Evolutionary conservation across 30 jellyfish, hydroid and myxozoan genomes (phyloP).

Genomic region (Aurelia aurita): DNA sequence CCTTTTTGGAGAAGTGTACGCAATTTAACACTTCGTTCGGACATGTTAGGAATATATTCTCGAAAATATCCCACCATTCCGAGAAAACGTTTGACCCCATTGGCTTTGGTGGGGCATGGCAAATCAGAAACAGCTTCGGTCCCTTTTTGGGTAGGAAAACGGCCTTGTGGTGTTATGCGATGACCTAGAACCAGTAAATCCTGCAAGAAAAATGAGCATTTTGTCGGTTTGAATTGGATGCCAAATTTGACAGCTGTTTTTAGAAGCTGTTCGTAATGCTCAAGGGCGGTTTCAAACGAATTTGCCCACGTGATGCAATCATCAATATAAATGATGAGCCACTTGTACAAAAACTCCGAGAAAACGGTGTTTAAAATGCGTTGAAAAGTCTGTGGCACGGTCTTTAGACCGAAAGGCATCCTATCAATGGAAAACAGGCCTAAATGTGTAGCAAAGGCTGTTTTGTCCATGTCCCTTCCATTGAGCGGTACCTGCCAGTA

Average conservation of each 20-base stretch:
- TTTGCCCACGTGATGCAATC: slow-evolving; percentile 30
- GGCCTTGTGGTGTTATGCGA: slow-evolving; percentile 33
- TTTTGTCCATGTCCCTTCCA: not conserved
- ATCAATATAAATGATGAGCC: slow-evolving; percentile 38
- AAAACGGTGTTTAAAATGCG: slow-evolving; percentile 35
- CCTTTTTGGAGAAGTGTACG: slow-evolving; percentile 2
- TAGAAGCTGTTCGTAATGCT: slow-evolving; percentile 7
- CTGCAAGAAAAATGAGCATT: slow-evolving; percentile 2
- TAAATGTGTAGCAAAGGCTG: slow-evolving; percentile 21
- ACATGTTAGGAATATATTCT: slow-evolving; percentile 9
- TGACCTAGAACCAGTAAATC: slow-evolving; percentile 30
- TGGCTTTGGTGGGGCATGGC: not conserved
- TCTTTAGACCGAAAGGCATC: slow-evolving; percentile 21
- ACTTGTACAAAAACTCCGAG: slow-evolving; percentile 21
- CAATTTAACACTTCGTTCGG: not conserved
- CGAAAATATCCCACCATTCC: slow-evolving; percentile 29
- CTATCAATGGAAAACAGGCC: not conserved
- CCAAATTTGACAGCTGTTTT: slow-evolving; percentile 22
- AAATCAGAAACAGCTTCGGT: slow-evolving; percentile 3
- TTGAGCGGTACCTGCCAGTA: slow-evolving; percentile 41
- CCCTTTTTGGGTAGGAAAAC: slow-evolving; percentile 6
- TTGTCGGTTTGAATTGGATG: slow-evolving; percentile 37
- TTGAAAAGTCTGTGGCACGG: slow-evolving; percentile 13
- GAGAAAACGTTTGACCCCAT: slow-evolving; percentile 17
- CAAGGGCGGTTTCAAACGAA: not conserved